These are phyloP conservation scores for Poecilia picta DNA, from an alignment of 2,797 vertebrate species.

Conservation along the genomic window DNA sequence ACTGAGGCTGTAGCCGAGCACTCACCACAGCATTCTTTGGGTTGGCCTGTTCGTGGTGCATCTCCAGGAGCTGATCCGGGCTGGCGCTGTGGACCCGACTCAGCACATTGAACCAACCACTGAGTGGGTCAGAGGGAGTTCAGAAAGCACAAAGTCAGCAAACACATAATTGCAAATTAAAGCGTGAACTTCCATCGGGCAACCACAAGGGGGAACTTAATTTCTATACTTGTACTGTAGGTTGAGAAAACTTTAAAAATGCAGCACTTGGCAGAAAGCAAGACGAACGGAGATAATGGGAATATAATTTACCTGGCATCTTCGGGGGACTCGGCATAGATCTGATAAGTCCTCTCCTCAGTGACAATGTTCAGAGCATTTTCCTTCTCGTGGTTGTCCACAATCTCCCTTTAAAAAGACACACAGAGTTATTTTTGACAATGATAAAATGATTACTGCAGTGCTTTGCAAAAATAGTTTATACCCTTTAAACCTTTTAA, in stretches of 20 bases:
- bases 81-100: slow-evolving; percentile 86
- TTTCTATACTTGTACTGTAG: slow-evolving; percentile 33
- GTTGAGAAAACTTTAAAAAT: slow-evolving; percentile 10
- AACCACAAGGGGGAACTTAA: slow-evolving; percentile 73
- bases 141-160: slow-evolving; percentile 57
- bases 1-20: slow-evolving; percentile 48
- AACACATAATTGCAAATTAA: slow-evolving; percentile 45
- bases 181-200: slow-evolving; percentile 43
- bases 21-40: slow-evolving; percentile 89
- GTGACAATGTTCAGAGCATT: slow-evolving; percentile 93
- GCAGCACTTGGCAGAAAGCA: slow-evolving; percentile 16
- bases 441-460: too few species aligned
- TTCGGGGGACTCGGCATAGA: slow-evolving; percentile 92
- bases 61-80: slow-evolving; percentile 84
- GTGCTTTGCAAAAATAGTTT: not conserved
- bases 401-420: slow-evolving; percentile 83
- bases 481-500: not conserved
- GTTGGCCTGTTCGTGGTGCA: slow-evolving; percentile 88
- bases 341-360: slow-evolving; percentile 90
- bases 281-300: not conserved
- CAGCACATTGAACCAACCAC: slow-evolving; percentile 88
- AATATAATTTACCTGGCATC: slow-evolving; percentile 86
- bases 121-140: slow-evolving; percentile 71
- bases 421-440: slow-evolving; percentile 2
- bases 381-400: slow-evolving; percentile 95